These are phyloP conservation scores for Indri indri DNA, from an alignment of 2,113 vertebrate species.

Conservation along the genomic window DNA sequence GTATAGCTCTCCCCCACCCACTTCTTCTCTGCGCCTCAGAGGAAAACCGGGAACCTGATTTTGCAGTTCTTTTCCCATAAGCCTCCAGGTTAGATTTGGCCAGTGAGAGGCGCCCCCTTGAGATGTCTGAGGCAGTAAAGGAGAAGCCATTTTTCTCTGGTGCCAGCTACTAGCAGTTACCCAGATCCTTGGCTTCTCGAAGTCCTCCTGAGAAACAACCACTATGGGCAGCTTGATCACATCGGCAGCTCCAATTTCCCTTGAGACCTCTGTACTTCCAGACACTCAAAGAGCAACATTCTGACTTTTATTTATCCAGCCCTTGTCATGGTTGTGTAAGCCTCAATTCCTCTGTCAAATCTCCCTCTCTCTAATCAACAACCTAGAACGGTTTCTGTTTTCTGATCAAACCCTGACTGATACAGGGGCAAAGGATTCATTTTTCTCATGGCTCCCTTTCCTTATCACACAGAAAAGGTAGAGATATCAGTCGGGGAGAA, in stretches of 20 bases:
- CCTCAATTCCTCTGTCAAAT: not conserved
- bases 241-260: not conserved
- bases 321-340: not conserved
- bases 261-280: not conserved
- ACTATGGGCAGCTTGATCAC: not conserved
- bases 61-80: not conserved
- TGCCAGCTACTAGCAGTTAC: not conserved
- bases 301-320: not conserved
- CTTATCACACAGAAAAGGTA: not conserved
- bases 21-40: not conserved
- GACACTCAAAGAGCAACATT: not conserved
- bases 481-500: not conserved
- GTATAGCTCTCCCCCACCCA: rapidly evolving
- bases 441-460: not conserved
- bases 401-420: not conserved
- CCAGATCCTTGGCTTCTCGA: not conserved
- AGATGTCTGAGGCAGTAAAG: too few species aligned
- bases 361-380: not conserved
- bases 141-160: not conserved
- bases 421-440: not conserved
- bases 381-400: not conserved
- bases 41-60: not conserved
- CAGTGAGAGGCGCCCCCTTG: not conserved
- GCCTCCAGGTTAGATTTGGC: not conserved
- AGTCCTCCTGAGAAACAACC: not conserved